These are phyloP conservation scores for Acanthosepion lycidas DNA, from an alignment of 2,888 invertebrate species.

Conservation along the genomic window DNA sequence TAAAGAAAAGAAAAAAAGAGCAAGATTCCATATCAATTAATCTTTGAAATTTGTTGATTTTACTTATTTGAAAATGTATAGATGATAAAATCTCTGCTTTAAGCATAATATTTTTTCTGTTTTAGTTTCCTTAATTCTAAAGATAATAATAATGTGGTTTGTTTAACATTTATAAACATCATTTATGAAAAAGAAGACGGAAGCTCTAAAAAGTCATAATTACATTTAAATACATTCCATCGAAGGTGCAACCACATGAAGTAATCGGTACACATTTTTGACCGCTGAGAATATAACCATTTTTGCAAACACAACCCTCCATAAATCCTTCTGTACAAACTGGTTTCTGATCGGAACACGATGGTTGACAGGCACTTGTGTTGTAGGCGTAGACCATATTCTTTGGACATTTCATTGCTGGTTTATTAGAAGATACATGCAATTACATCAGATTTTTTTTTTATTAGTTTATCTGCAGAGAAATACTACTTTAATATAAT, in stretches of 20 bases:
- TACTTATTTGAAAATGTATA: constrained; percentile 56
- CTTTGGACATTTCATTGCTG: background rate
- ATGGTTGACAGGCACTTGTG: background rate
- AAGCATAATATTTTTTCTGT: too few relatives aligned
- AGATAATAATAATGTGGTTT: too few relatives aligned
- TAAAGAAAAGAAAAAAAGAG: background rate
- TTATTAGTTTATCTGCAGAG: too few relatives aligned
- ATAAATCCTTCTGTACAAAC: background rate
- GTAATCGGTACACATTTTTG: background rate
- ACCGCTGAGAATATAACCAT: background rate
- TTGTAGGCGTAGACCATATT: background rate
- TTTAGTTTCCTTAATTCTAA: too few relatives aligned
- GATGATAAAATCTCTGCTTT: constrained; percentile 45
- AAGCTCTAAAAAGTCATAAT: background rate
- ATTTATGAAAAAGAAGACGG: too few relatives aligned
- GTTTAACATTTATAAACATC: too few relatives aligned
- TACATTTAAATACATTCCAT: background rate
- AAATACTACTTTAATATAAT: too few relatives aligned
- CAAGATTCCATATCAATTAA: background rate
- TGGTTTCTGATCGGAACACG: background rate
- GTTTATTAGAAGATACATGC: too few relatives aligned
- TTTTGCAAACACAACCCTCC: background rate
- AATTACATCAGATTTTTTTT: too few relatives aligned
- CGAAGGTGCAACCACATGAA: background rate
- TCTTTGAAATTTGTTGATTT: background rate